These are phyloP conservation scores for Erebia palarica DNA, from an alignment of 2,888 invertebrate genomes.

Conservation along the genomic window DNA sequence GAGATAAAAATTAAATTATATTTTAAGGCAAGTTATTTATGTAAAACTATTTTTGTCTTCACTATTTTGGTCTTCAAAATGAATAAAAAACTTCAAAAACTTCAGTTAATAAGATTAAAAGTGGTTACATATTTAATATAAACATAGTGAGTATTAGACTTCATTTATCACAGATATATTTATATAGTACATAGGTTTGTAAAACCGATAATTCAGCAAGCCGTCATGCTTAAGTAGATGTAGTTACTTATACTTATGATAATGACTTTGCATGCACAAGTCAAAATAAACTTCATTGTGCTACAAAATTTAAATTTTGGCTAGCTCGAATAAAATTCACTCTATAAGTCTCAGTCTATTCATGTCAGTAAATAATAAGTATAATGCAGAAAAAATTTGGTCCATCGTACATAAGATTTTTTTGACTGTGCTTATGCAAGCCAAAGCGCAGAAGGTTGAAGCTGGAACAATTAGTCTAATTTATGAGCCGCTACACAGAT, in stretches of 20 bases:
- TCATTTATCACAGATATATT: background rate
- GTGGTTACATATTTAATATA: too few species aligned
- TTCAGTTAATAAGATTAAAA: too few species aligned
- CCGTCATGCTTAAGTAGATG: constrained; percentile 69
- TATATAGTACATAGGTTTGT: constrained; percentile 20
- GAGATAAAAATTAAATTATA: too few species aligned
- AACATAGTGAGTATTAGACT: too few species aligned
- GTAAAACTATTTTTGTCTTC: too few species aligned
- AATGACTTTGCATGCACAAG: constrained; percentile 36
- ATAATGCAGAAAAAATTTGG: background rate
- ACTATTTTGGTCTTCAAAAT: too few species aligned
- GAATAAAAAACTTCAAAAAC: too few species aligned
- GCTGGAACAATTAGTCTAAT: constrained; percentile 71
- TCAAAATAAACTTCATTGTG: constrained; percentile 20
- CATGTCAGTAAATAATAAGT: background rate
- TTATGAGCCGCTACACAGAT: constrained; percentile 40
- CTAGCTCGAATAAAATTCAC: background rate
- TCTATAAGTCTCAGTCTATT: too few species aligned
- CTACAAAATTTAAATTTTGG: background rate
- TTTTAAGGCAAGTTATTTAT: too few species aligned
- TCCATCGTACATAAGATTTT: constrained; percentile 27
- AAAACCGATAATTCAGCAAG: constrained; percentile 61
- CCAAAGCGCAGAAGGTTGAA: constrained; percentile 67
- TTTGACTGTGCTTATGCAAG: constrained; percentile 32
- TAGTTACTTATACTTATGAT: constrained; percentile 47